Percentiles rank a stretch among this genome's conserved stretches.
phyloP scores from a whole-genome alignment of 2,113 vertebrate genomes.

The Neopipo cinnamomea region DNA sequence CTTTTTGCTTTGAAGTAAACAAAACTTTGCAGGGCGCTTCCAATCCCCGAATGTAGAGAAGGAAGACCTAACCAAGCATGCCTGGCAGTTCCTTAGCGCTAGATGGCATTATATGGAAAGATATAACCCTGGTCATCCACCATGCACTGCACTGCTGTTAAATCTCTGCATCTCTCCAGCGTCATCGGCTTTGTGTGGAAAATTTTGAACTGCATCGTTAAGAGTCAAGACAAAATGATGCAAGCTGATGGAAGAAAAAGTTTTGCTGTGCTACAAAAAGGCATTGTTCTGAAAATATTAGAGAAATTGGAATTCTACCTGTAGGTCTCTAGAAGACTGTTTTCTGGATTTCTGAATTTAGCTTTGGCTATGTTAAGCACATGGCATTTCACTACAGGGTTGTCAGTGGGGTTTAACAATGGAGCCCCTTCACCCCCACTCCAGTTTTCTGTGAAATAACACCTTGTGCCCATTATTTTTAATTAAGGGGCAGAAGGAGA shows the following conservation, averaged over 20 bases:
- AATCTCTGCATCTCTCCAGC: neutral
- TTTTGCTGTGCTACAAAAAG: neutral
- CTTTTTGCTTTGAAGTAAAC: neutral
- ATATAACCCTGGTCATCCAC: neutral
- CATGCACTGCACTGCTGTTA: neutral
- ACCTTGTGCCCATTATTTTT: neutral
- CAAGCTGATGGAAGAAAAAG: neutral
- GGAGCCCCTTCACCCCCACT: neutral
- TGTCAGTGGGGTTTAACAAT: neutral
- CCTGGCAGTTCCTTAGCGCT: neutral
- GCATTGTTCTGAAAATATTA: neutral
- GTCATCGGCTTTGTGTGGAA: neutral
- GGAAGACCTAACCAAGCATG: neutral
- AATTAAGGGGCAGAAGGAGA: neutral
- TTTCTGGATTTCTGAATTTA: neutral
- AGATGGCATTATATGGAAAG: slow-evolving; percentile 68
- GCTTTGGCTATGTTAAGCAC: neutral
- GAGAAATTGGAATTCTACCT: neutral
- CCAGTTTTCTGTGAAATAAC: neutral
- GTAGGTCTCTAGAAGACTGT: neutral
- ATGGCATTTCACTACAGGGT: neutral
- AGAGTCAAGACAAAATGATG: slow-evolving; percentile 26
- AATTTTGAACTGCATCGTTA: neutral
- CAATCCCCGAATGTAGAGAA: neutral
- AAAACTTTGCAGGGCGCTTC: neutral